Evolutionary conservation across 2,113 vertebrate genomes (phyloP).

Genomic region (Bubo scandiacus): DNA sequence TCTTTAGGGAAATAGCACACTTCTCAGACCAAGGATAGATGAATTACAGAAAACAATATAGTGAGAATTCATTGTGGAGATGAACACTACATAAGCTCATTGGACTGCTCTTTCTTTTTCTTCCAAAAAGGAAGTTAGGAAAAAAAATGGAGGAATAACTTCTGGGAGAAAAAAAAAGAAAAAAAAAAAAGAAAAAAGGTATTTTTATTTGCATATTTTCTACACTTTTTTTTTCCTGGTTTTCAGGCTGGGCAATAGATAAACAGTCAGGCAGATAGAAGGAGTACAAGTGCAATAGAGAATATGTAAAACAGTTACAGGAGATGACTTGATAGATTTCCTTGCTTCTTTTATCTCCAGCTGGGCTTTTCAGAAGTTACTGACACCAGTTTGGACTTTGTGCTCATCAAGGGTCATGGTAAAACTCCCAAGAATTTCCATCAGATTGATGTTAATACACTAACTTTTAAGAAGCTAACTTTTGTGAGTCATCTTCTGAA

Average conservation of each 20-base stretch:
- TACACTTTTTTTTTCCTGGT: not conserved
- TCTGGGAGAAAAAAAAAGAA: not conserved
- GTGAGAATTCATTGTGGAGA: not conserved
- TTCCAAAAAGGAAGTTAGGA: not conserved
- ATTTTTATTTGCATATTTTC: not conserved
- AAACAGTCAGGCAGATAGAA: not conserved
- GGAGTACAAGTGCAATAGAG: accelerated
- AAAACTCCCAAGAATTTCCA: not conserved
- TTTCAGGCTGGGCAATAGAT: not conserved
- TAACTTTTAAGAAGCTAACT: not conserved
- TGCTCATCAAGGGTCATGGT: not conserved
- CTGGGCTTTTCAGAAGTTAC: not conserved
- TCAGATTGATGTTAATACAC: not conserved
- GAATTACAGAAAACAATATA: not conserved
- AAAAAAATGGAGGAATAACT: not conserved
- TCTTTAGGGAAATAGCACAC: not conserved
- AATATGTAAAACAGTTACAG: not conserved
- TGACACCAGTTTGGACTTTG: not conserved
- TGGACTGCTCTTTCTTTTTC: not conserved
- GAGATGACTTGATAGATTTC: not conserved
- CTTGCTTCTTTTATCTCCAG: not conserved
- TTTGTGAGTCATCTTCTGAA: not conserved
- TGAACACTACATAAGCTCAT: not conserved
- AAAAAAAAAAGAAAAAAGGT: not conserved
- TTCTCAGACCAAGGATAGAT: not conserved